Evolutionary conservation across 2,888 invertebrate genomes (phyloP).

Genomic region (Choristoneura rosaceana): DNA sequence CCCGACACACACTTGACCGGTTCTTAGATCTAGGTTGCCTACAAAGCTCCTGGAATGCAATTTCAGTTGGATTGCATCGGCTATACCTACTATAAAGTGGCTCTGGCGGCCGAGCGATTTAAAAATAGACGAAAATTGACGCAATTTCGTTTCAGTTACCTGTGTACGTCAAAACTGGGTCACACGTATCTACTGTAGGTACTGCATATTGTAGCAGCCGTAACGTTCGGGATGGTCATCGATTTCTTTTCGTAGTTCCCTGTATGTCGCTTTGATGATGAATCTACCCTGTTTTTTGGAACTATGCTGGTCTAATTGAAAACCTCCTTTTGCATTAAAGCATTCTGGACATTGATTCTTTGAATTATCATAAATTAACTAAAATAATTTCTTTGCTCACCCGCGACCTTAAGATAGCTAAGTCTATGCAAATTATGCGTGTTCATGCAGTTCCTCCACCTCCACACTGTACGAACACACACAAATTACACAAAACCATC

Average conservation of each 20-base stretch:
- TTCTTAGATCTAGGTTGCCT: neutral
- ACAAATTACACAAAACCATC: too few species aligned
- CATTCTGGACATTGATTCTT: too few species aligned
- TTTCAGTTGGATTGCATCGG: neutral
- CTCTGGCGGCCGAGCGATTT: conserved; percentile 37
- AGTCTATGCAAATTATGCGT: too few species aligned
- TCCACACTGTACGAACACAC: too few species aligned
- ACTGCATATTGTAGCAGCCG: conserved; percentile 26
- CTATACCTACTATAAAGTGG: neutral
- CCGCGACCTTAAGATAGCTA: too few species aligned
- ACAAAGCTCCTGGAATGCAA: neutral
- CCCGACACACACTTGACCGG: too few species aligned
- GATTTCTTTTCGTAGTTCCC: conserved; percentile 29
- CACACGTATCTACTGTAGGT: conserved; percentile 7
- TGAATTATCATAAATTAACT: too few species aligned
- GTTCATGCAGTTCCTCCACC: too few species aligned
- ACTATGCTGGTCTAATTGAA: too few species aligned
- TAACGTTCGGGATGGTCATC: conserved; percentile 19
- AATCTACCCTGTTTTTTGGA: neutral
- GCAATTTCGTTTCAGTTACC: conserved; percentile 11
- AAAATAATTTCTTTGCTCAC: too few species aligned
- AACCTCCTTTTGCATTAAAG: too few species aligned
- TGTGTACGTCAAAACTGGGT: conserved; percentile 18
- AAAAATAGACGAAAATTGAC: conserved; percentile 27
- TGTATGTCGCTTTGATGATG: conserved; percentile 15